Conservation (phyloP, 2,113 vertebrate genomes). For the rabbit (Oryctolagus cuniculus) region DNA sequence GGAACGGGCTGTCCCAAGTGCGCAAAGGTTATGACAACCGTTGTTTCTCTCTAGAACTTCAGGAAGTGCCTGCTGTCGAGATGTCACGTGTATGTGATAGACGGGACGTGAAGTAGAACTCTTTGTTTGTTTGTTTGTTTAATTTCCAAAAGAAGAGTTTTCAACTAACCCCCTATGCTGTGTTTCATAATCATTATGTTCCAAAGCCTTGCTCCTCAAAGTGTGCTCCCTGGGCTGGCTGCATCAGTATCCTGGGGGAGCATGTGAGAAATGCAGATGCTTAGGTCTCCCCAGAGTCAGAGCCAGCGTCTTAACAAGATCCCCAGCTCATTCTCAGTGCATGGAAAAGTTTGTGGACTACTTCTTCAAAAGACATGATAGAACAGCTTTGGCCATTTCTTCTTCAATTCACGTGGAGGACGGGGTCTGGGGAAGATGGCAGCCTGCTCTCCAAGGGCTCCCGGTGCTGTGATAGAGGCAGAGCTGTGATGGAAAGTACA, state of each 20-base stretch:
- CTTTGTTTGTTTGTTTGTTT: not conserved
- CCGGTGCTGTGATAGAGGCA: not conserved
- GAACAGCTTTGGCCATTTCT: not conserved
- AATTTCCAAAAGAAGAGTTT: slow-evolving; percentile 44
- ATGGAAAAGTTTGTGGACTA: not conserved
- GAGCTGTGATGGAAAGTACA: not conserved
- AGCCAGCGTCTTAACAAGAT: slow-evolving; percentile 9
- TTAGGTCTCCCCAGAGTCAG: not conserved
- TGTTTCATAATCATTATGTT: not conserved
- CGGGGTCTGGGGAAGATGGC: not conserved
- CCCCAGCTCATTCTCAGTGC: not conserved
- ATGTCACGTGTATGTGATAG: slow-evolving; percentile 13
- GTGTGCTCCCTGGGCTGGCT: not conserved
- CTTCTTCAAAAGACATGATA: not conserved
- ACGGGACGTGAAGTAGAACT: slow-evolving; percentile 66
- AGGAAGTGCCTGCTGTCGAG: slow-evolving; percentile 65
- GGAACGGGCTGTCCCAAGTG: not conserved
- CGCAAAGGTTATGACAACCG: not conserved
- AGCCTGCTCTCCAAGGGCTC: not conserved
- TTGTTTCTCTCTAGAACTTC: slow-evolving; percentile 29
- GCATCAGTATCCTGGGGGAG: not conserved
- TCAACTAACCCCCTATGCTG: not conserved
- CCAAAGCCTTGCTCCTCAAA: not conserved
- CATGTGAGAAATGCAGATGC: not conserved
- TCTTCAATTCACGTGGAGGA: not conserved